Conservation (phyloP, 2,797 vertebrate species). For the Geotrypetes seraphini region DNA sequence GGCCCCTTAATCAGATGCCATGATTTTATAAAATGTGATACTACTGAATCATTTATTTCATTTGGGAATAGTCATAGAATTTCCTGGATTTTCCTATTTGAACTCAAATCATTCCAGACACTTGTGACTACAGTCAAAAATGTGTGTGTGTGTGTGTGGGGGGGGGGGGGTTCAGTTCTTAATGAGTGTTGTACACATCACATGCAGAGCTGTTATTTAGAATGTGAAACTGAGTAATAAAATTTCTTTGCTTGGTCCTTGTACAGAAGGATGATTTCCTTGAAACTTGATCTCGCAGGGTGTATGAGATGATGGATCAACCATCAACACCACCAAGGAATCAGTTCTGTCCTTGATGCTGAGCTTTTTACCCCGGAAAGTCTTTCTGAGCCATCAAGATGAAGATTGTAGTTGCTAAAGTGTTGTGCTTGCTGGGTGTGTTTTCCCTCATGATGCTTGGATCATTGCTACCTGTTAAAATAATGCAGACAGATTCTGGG, state of each 20-base stretch:
- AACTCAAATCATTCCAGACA: too few species aligned
- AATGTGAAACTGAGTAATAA: too few species aligned
- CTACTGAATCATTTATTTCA: too few species aligned
- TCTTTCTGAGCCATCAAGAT: slow-evolving; percentile 24
- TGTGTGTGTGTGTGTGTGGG: too few species aligned
- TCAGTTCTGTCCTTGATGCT: neutral
- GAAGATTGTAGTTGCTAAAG: slow-evolving; percentile 67
- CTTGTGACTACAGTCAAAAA: too few species aligned
- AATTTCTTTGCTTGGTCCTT: neutral
- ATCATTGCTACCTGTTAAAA: slow-evolving; percentile 71
- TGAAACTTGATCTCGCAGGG: neutral
- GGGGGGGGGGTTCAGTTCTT: too few species aligned
- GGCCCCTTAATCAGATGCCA: too few species aligned
- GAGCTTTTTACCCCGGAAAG: neutral
- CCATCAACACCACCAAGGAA: accelerated
- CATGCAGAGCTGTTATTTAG: too few species aligned
- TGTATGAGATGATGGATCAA: accelerated
- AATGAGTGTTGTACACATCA: too few species aligned
- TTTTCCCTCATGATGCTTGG: slow-evolving; percentile 75
- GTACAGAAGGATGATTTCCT: neutral
- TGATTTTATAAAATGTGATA: too few species aligned
- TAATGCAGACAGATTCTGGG: slow-evolving; percentile 61
- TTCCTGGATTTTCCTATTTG: too few species aligned
- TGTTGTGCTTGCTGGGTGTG: slow-evolving; percentile 71
- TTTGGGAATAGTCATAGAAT: too few species aligned